Evolutionary conservation across 1,140 invertebrate species (phyloP), one percentile per base, ranked within the genome.

Genomic region (Apis florea): DNA sequence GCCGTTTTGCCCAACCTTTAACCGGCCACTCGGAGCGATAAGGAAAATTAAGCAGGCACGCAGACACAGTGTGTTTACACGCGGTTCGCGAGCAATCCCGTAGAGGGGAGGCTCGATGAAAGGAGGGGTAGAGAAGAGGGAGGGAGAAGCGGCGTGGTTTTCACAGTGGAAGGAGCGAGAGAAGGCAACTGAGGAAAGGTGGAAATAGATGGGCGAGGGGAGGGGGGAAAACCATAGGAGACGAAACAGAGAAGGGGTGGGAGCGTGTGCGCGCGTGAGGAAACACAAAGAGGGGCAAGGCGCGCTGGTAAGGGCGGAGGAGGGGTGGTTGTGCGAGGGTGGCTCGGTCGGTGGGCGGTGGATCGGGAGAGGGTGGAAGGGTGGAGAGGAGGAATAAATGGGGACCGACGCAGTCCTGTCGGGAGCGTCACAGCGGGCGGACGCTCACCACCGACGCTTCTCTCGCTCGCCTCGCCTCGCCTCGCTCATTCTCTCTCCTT

Each of bases 321-420:
- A 79, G 69, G 75, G 79, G 69, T 66, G 68, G 26, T 54, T 70
- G 75, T 63, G 84, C 76, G 40, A 77, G 76, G 71, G 73, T 80
- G 84, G 81, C 63, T 84, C 71, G 84, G 68, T 40, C 82, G 75
- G 85, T 72, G 70, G 83, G 79, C 79, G 74, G 86, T 78, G 79
- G 70, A 76, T 72, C 76, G 72, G 53, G 31, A 40, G 74, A 49
- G 54, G 82, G 82, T 69, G 84, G 77, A 85, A 59, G 87, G 90
- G n/a, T n/a, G n/a, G 85, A 88, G 81, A 86, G 85, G 85, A 88
- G 79, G 87, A 85, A 83, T 87, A 90, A 89, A 89, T 90, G 89
- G 89, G 87, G 87, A 90, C 85, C 86, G 90, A 91, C 88, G 90
- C 92, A 93, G 92, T 93, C 90, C 92, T 93, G 90, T 92, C 91